A percentile compares a stretch with the other conserved stretches of the same genome.
phyloP scores from a whole-genome alignment of 2,797 vertebrate genomes.

The Sciaenops ocellatus region DNA sequence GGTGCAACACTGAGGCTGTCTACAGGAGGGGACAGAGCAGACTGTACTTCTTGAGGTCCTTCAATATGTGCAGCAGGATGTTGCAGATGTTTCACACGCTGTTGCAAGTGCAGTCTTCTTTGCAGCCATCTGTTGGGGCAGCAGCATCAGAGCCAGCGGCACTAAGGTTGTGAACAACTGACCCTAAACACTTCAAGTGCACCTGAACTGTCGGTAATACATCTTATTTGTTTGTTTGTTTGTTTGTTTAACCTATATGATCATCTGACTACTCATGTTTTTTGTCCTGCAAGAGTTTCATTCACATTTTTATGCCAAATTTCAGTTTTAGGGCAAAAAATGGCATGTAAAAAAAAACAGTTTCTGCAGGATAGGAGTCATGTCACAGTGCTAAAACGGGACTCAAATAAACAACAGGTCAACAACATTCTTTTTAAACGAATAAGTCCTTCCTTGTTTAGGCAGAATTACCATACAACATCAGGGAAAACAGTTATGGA shows the following conservation, averaged over 20 bases:
- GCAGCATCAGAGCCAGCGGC: too few species aligned
- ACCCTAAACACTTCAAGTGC: neutral
- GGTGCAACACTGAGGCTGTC: too few species aligned
- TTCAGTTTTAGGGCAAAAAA: neutral
- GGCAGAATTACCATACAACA: neutral
- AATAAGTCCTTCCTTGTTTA: neutral
- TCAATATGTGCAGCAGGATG: too few species aligned
- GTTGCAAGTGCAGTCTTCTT: too few species aligned
- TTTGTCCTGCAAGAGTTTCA: neutral
- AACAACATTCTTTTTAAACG: neutral
- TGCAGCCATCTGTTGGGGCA: too few species aligned
- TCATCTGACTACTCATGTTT: neutral
- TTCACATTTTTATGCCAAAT: neutral
- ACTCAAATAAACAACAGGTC: slow-evolving; percentile 12
- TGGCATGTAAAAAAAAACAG: neutral
- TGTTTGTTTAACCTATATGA: too few species aligned
- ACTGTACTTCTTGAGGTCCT: too few species aligned
- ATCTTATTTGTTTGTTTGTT: neutral
- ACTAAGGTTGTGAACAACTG: neutral
- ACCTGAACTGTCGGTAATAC: neutral
- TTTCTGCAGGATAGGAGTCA: neutral
- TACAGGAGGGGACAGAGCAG: too few species aligned
- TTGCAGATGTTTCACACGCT: too few species aligned
- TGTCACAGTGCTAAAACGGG: neutral
- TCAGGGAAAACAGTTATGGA: neutral